A percentile compares a stretch with the other conserved stretches of the same genome.
Conservation (phyloP, 2,113 vertebrate genomes). For the Opisthocomus hoazin region DNA sequence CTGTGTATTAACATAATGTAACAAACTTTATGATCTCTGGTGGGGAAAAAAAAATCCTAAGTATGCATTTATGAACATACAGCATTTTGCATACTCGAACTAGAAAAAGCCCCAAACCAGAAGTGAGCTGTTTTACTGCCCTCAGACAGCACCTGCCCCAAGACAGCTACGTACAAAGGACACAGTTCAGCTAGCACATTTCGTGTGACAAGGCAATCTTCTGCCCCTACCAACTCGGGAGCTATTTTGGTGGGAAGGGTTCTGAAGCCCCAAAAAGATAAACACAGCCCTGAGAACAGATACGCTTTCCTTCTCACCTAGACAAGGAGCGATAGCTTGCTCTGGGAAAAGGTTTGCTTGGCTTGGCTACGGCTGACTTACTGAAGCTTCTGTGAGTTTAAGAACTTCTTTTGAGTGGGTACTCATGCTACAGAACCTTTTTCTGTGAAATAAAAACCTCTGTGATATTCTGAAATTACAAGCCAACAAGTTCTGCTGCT, state of each 20-base stretch:
- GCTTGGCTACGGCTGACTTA: not conserved
- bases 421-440: not conserved
- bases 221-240: not conserved
- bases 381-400: not conserved
- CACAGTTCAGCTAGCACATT: not conserved
- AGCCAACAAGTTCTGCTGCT: not conserved
- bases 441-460: not conserved
- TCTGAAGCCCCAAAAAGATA: not conserved
- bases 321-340: not conserved
- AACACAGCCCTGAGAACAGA: not conserved
- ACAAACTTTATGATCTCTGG: not conserved
- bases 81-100: not conserved
- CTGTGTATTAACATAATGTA: not conserved
- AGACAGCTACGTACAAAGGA: not conserved
- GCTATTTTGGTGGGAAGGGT: not conserved
- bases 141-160: not conserved
- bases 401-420: not conserved
- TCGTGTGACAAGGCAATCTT: not conserved
- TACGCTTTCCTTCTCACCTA: not conserved
- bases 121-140: not conserved
- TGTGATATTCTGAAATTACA: not conserved
- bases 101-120: not conserved
- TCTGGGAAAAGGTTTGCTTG: not conserved
- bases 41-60: not conserved
- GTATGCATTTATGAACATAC: not conserved